Base-by-base conservation (phyloP, 2,888 invertebrate species). In the Dromius quadrimaculatus region DNA sequence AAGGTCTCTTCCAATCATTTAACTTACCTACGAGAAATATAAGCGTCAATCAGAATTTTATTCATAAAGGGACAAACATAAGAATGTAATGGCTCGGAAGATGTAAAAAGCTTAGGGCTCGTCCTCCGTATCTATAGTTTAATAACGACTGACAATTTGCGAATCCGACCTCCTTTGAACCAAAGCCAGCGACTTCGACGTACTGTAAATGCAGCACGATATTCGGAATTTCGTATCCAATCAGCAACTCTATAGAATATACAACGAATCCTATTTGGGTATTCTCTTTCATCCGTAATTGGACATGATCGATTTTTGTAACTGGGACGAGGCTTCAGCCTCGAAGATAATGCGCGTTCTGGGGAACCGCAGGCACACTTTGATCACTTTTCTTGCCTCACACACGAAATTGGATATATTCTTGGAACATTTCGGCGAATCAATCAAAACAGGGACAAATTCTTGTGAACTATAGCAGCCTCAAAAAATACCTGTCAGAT, bases 231-330 rank as follows among this genome's bases (percentile, higher is more conserved):
- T 54, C 54, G 54, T 34, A 41, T 65, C 65, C 65, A 65, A 65
- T 65, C 65, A 65, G 54, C 50, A 22, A 54, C 22, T 43, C 57
- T 23, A 68, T 68, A 68, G 59, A 68, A 68, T 68, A 68, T 68
- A 68, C 68, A 68, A 68, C 59, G 45, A 45, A 68, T 68, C 68
- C 68, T 68, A 68, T 68, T 68, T 68, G 59, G 22, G 59, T 59
- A 68, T 57, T 68, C 68, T 57, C 68, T 68, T 68, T 68, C 59
- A 68, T 68, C 68, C 32, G 43, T 68, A 68, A 68, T 68, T 68
- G 68, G 45, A 59, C 68, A 68, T 68, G 68, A 59, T 68, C 68
- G 59, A 59, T 59, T 43, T 28, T 22, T 36, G 36, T 36, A 36
- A 36, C 59, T 59, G 41, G 45, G 34, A 36, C 50, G 65, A 50